A percentile compares a stretch with the other conserved stretches of the same genome.
phyloP scores from a whole-genome alignment of 2,113 vertebrate species.

The Antigone vipio region DNA sequence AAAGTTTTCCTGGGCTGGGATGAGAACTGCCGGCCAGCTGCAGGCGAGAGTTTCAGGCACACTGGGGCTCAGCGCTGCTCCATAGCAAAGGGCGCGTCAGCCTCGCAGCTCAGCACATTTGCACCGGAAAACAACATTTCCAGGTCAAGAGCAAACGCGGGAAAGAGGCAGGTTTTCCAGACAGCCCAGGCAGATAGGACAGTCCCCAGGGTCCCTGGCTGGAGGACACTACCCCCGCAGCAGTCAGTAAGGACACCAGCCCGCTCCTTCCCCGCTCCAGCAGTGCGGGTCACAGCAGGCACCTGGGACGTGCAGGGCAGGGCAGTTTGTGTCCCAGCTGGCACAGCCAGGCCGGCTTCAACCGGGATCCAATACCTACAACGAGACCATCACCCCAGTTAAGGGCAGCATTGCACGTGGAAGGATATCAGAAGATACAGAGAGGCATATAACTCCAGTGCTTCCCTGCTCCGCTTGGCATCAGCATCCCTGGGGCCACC shows the following conservation, averaged over 20 bases:
- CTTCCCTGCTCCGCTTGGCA: fast-evolving
- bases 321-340: background rate
- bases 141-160: background rate
- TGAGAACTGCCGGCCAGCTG: background rate
- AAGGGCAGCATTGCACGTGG: fast-evolving
- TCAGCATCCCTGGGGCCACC: background rate
- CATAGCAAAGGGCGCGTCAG: background rate
- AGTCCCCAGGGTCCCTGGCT: background rate
- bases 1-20: constrained; percentile 24
- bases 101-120: background rate
- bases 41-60: background rate
- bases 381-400: background rate
- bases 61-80: background rate
- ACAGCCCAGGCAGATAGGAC: background rate
- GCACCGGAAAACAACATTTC: constrained; percentile 30
- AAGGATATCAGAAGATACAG: background rate
- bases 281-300: background rate
- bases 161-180: background rate
- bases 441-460: background rate
- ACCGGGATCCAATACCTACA: background rate
- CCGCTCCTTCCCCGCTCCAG: background rate
- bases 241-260: background rate
- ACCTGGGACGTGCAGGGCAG: too few species aligned
- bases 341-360: background rate
- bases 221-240: background rate